These are phyloP conservation scores for Vanessa tameamea DNA, from an alignment of 1,140 invertebrate species.

Conservation along the genomic window DNA sequence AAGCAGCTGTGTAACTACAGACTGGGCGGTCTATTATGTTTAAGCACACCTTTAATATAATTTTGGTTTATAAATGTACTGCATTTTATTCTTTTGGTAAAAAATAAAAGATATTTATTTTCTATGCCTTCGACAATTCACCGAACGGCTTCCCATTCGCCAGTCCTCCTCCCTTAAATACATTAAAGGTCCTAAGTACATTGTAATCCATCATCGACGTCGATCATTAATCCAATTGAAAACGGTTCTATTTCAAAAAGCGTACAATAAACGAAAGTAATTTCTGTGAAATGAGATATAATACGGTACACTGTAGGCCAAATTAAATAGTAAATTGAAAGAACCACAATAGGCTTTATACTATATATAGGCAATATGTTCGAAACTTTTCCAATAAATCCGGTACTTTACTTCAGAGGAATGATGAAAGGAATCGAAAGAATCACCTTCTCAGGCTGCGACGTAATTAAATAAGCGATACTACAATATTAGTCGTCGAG, in stretches of 20 bases:
- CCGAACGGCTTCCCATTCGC: too few relatives aligned
- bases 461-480: not conserved
- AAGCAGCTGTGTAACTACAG: too few relatives aligned
- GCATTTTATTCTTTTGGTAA: too few relatives aligned
- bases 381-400: conserved; percentile 6
- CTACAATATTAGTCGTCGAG: not conserved
- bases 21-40: too few relatives aligned
- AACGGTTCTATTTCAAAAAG: not conserved
- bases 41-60: too few relatives aligned
- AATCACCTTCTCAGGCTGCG: not conserved
- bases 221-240: not conserved
- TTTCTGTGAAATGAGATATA: conserved; percentile 6
- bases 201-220: not conserved
- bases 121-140: too few relatives aligned
- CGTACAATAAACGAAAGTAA: conserved; percentile 3
- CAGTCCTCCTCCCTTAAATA: too few relatives aligned
- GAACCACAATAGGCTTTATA: conserved; percentile 5
- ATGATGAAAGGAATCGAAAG: not conserved
- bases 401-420: conserved; percentile 1
- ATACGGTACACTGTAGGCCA: not conserved
- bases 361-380: too few relatives aligned
- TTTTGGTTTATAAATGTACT: too few relatives aligned
- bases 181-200: too few relatives aligned
- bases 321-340: conserved; percentile 13
- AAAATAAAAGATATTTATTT: too few relatives aligned